phyloP scores from a whole-genome alignment of 2,888 invertebrate species.

The Hoplodrina ambigua region DNA sequence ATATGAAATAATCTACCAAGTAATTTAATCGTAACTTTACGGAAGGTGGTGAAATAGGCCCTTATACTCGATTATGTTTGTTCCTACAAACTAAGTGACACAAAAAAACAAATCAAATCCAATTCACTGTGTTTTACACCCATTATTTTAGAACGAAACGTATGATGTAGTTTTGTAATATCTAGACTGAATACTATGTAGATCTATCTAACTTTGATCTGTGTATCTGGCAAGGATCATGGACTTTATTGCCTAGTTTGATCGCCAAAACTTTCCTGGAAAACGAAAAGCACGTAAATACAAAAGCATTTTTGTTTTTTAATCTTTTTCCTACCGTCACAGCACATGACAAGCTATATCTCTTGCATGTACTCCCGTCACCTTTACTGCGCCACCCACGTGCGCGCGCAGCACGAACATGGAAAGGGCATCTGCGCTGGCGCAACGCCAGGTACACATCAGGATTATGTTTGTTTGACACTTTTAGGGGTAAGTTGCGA shows the following conservation, averaged over 20 bases:
- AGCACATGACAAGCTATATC: slow-evolving; percentile 22
- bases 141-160: background rate
- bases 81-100: too few relatives aligned
- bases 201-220: too few relatives aligned
- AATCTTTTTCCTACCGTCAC: slow-evolving; percentile 7
- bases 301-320: slow-evolving; percentile 24
- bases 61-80: too few relatives aligned
- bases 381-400: slow-evolving; percentile 51
- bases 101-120: too few relatives aligned
- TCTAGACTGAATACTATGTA: background rate
- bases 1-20: too few relatives aligned
- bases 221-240: background rate
- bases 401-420: slow-evolving; percentile 42
- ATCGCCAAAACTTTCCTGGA: slow-evolving; percentile 13
- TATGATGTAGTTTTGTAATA: background rate
- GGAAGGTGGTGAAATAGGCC: too few relatives aligned
- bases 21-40: too few relatives aligned
- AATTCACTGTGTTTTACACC: too few relatives aligned
- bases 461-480: background rate
- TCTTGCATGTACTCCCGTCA: slow-evolving; percentile 30
- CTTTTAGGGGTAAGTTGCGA: slow-evolving; percentile 5
- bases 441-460: slow-evolving; percentile 43
- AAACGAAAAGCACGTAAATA: background rate
- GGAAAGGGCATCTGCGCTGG: slow-evolving; percentile 62
- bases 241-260: background rate